phyloP scores from a whole-genome alignment of 1,140 invertebrate genomes.

The Platorchestia sp. region DNA sequence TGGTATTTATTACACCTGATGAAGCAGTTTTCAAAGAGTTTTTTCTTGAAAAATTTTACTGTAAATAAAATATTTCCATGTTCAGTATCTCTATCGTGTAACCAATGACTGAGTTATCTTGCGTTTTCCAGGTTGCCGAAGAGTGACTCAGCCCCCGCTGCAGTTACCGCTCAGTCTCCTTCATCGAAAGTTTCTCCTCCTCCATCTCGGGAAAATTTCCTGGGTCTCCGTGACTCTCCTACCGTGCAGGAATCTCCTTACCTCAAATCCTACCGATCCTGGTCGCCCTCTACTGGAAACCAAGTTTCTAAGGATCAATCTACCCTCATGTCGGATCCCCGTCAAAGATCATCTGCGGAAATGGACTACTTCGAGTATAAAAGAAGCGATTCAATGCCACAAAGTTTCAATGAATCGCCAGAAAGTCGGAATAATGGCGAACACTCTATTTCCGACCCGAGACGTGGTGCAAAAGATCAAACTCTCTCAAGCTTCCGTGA shows the following conservation, averaged over 20 bases:
- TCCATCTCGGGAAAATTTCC: background rate
- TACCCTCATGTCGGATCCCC: background rate
- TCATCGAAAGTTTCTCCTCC: background rate
- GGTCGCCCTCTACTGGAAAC: background rate
- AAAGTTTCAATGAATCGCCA: background rate
- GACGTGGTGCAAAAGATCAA: background rate
- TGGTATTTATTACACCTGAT: too few relatives aligned
- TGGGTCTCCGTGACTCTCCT: background rate
- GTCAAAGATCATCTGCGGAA: background rate
- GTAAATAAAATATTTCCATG: background rate
- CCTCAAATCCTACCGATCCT: background rate
- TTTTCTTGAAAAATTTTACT: background rate
- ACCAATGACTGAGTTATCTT: background rate
- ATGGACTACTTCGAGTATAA: background rate
- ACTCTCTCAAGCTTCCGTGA: background rate
- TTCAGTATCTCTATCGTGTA: background rate
- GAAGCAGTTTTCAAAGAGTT: too few relatives aligned
- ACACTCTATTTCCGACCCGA: background rate
- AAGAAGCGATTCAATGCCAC: background rate
- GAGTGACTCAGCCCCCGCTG: background rate
- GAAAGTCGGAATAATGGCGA: background rate
- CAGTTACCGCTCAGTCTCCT: background rate
- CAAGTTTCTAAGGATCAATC: background rate
- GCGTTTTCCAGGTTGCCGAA: slow-evolving; percentile 9
- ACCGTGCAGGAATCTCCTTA: background rate